A percentile compares a stretch with the other conserved stretches of the same genome.
These are phyloP conservation scores for Pteruthius melanotis DNA, from an alignment of 2,113 vertebrate species.

Conservation along the genomic window DNA sequence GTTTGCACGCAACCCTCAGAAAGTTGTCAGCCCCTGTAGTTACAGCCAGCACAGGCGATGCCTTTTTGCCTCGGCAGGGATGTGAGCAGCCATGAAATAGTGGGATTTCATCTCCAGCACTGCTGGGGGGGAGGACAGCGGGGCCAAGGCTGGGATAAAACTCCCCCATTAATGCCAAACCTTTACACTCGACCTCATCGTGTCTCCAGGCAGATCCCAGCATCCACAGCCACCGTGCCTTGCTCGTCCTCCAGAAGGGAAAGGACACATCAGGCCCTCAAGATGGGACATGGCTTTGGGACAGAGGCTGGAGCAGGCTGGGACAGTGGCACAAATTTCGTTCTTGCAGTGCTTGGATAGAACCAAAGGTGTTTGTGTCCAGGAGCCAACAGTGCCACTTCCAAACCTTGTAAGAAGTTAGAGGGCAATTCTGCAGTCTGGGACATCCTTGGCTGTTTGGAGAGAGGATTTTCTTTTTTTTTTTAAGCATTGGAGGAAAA, in stretches of 20 bases:
- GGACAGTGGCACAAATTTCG: neutral
- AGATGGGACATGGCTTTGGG: neutral
- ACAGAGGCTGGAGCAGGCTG: neutral
- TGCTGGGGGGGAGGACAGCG: neutral
- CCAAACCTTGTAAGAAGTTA: slow-evolving; percentile 25
- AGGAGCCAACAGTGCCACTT: slow-evolving; percentile 56
- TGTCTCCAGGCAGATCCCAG: slow-evolving; percentile 77
- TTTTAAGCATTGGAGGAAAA: slow-evolving; percentile 37
- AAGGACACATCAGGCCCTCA: neutral
- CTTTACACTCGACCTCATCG: slow-evolving; percentile 36
- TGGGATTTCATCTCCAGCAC: neutral
- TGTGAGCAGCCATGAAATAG: neutral
- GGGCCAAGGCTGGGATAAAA: neutral
- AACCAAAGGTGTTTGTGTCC: neutral
- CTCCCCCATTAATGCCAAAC: neutral
- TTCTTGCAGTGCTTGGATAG: neutral
- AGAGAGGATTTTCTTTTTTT: neutral
- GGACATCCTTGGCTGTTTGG: slow-evolving; percentile 28
- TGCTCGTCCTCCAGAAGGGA: slow-evolving; percentile 68
- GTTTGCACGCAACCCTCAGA: neutral
- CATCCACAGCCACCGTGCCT: slow-evolving; percentile 72
- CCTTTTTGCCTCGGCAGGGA: neutral
- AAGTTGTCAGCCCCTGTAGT: neutral
- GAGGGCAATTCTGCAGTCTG: slow-evolving; percentile 46
- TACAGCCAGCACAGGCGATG: neutral